phyloP scores from a whole-genome alignment of 2,113 vertebrate species.

The Gavialis gangeticus region DNA sequence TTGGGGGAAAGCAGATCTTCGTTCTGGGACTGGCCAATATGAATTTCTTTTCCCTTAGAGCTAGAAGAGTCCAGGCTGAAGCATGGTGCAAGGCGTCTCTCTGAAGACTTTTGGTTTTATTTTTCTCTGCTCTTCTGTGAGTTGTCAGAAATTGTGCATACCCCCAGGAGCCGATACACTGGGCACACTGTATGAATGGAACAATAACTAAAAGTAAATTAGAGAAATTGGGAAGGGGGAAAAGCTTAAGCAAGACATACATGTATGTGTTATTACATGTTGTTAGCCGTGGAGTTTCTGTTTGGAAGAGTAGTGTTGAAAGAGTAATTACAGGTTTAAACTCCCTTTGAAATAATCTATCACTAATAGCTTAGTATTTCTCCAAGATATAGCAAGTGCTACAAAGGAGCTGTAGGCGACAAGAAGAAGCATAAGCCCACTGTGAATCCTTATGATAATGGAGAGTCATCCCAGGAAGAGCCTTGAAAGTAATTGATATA shows the following conservation, averaged over 20 bases:
- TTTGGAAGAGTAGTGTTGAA: slow-evolving; percentile 9
- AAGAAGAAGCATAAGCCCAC: not conserved
- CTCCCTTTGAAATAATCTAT: not conserved
- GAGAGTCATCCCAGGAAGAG: slow-evolving; percentile 49
- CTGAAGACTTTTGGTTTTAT: not conserved
- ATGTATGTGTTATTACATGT: not conserved
- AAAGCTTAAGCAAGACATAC: slow-evolving; percentile 24
- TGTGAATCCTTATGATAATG: slow-evolving; percentile 41
- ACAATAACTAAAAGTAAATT: slow-evolving; percentile 15
- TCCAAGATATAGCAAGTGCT: not conserved
- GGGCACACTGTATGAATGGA: not conserved
- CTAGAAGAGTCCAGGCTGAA: not conserved
- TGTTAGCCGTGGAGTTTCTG: not conserved
- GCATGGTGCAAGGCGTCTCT: not conserved
- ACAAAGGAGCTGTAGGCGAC: slow-evolving; percentile 21
- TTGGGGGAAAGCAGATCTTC: not conserved
- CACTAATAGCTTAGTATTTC: slow-evolving; percentile 32
- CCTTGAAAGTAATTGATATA: slow-evolving; percentile 58
- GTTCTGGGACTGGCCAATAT: not conserved
- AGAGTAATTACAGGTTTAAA: not conserved
- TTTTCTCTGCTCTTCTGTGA: slow-evolving; percentile 17
- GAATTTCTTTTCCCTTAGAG: not conserved
- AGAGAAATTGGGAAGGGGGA: not conserved
- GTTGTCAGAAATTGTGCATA: not conserved
- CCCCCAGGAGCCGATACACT: not conserved